Conservation (phyloP, 2,113 vertebrate species). For the Onychostruthus taczanowskii region DNA sequence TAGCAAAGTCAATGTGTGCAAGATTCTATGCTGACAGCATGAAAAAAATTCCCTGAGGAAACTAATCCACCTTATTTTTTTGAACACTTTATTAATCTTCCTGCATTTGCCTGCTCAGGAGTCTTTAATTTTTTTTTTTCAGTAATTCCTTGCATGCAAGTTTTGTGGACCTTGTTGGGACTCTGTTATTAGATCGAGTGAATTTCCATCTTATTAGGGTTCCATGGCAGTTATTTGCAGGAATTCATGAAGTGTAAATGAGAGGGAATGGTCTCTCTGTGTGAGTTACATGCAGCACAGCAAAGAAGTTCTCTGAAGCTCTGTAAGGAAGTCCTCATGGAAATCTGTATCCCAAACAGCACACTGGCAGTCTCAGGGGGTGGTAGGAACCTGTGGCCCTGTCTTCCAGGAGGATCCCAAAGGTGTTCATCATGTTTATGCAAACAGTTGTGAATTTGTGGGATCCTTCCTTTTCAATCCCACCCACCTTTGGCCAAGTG, state of each 20-base stretch:
- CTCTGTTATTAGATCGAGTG: not conserved
- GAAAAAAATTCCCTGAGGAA: not conserved
- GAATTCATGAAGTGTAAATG: not conserved
- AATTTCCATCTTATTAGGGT: not conserved
- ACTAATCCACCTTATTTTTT: not conserved
- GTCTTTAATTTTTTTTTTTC: not conserved
- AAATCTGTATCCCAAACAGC: not conserved
- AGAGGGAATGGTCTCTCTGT: not conserved
- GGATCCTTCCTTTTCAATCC: not conserved
- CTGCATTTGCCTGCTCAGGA: not conserved
- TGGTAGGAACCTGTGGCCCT: not conserved
- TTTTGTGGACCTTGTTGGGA: not conserved
- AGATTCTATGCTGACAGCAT: not conserved
- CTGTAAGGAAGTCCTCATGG: not conserved
- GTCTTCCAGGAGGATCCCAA: not conserved
- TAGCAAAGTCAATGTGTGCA: not conserved
- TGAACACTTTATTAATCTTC: not conserved
- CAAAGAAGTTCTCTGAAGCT: not conserved
- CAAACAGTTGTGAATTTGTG: not conserved
- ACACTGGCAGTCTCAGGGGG: not conserved
- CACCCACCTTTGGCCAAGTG: not conserved
- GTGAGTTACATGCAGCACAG: not conserved
- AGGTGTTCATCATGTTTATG: rapidly evolving
- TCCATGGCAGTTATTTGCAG: not conserved
- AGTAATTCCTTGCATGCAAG: not conserved